Conservation (phyloP, 2,113 vertebrate species). For the Patagioenas fasciata region DNA sequence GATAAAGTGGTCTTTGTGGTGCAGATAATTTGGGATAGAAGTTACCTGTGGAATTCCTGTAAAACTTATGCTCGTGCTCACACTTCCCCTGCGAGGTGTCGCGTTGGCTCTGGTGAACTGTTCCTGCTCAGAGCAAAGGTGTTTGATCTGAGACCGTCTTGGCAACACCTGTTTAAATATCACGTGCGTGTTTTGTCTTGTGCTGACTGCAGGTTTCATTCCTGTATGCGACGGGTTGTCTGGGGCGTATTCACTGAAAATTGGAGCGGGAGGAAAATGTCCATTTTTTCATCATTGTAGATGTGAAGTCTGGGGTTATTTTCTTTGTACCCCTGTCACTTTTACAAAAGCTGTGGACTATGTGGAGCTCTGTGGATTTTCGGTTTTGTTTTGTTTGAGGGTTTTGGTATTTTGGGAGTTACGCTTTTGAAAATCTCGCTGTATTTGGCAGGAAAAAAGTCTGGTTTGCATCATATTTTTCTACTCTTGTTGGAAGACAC, state of each 20-base stretch:
- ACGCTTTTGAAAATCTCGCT: neutral
- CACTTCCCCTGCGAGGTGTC: neutral
- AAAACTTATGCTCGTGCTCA: neutral
- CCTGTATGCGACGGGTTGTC: neutral
- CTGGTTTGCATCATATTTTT: neutral
- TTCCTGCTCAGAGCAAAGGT: neutral
- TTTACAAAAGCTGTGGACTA: neutral
- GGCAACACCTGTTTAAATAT: neutral
- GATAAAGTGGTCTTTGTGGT: neutral
- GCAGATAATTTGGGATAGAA: neutral
- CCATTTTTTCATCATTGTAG: neutral
- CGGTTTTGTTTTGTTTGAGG: neutral
- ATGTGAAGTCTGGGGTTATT: neutral
- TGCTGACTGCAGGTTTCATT: neutral
- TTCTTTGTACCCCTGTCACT: neutral
- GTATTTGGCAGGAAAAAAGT: neutral
- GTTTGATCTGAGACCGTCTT: neutral
- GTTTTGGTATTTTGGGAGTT: neutral
- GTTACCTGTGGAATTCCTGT: neutral
- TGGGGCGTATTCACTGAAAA: neutral
- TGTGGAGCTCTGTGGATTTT: neutral
- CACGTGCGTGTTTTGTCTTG: neutral
- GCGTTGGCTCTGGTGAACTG: neutral
- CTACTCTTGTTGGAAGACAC: neutral
- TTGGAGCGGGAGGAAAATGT: neutral